These are phyloP conservation scores for Litoditis marina DNA, from an alignment of 2,888 invertebrate genomes.

Conservation along the genomic window DNA sequence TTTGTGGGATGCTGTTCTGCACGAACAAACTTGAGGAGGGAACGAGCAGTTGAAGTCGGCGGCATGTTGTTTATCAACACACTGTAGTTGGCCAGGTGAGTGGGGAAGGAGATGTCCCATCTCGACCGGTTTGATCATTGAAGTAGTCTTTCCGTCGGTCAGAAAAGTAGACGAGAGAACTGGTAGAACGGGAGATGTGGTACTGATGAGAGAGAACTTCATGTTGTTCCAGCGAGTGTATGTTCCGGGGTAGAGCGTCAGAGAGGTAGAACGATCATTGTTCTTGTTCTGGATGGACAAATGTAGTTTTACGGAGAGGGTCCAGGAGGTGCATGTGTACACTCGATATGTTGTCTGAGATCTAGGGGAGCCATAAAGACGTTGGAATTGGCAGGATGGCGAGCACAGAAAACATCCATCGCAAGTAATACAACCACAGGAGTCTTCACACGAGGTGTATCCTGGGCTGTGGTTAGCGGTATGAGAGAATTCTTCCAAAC, in stretches of 20 bases:
- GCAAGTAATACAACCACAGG: constrained; percentile 14
- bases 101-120: not conserved
- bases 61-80: not conserved
- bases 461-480: constrained; percentile 8
- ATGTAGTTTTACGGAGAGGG: not conserved
- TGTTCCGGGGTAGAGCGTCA: not conserved
- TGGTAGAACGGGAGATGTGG: not conserved
- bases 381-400: constrained; percentile 18
- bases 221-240: not conserved
- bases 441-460: constrained; percentile 9
- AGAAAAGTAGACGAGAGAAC: not conserved
- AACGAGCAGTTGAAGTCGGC: not conserved
- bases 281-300: not conserved
- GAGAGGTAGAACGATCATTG: not conserved
- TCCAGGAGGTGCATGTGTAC: constrained; percentile 12
- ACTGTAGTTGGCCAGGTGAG: not conserved
- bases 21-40: not conserved
- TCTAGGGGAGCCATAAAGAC: constrained; percentile 14
- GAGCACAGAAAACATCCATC: constrained; percentile 11
- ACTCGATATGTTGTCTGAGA: constrained; percentile 6
- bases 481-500: constrained; percentile 10
- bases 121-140: not conserved
- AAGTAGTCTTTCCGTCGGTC: not conserved
- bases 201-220: not conserved
- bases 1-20: not conserved